Evolutionary conservation across 2,797 vertebrate species (phyloP), one percentile per base, ranked within the genome.

Genomic region (Rhinichthys osculus): DNA sequence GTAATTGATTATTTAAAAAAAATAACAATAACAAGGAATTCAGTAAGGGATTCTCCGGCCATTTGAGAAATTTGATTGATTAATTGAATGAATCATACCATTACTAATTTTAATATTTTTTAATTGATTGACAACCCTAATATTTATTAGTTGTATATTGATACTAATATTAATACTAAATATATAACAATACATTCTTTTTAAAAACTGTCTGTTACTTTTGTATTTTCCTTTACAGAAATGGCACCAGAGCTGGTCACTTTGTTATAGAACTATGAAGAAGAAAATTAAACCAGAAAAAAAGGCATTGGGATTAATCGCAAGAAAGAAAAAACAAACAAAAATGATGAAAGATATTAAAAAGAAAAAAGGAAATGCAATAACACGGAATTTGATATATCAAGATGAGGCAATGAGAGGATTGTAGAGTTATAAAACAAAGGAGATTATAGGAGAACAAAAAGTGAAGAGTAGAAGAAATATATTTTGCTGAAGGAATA

Each of bases 401-500:
- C 38, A 80, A 72, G 82, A 83, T 83, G 73, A 74, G 47, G 27
- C 47, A 57, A 54, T 67, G 74, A 71, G 59, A 76, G 87, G 69
- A 67, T 86, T 81, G 77, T 67, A 73, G 70, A 69, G 59, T 33
- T 33, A 87, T 66, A 64, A 81, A 84, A 66, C 66, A 88, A 83
- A 84, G 67, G 35, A 70, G 85, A 57, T 82, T 78, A 85, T n/a
- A 35, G 30, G 44, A 35, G 62, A 74, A 19, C 57, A 59, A 64
- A 38, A 42, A 2, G 14, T 44, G 23, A 74, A 40, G 30, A 59
- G 78, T 50, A 71, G 67, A 35, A 81, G 47, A 81, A 79, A 78
- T 67, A 78, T 84, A 67, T 88, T 83, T 82, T 87, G 42, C 86
- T 81, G 83, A 67, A 89, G 81, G 77, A 86, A 87, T 85, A 50